Evolutionary conservation across 2,888 invertebrate genomes (phyloP).

Genomic region (Orchesellides sinensis): DNA sequence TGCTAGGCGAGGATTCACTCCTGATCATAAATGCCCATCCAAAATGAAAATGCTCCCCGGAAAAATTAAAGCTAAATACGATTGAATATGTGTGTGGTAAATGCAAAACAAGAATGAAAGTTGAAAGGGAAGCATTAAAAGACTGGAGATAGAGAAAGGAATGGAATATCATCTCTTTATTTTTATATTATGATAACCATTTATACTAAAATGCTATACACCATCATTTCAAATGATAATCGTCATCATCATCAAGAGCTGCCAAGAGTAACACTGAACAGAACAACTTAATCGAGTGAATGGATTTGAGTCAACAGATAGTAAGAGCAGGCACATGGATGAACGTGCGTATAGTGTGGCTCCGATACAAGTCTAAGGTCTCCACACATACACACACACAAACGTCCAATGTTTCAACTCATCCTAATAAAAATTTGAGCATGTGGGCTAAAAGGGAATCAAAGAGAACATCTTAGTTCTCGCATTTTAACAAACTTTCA

Average conservation of each 20-base stretch:
- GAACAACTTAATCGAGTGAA: constrained; percentile 63
- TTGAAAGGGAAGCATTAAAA: constrained; percentile 3
- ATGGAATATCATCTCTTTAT: too few species aligned
- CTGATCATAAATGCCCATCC: not conserved
- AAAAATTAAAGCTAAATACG: too few species aligned
- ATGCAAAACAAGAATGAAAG: not conserved
- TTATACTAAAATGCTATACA: constrained; percentile 19
- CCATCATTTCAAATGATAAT: constrained; percentile 14
- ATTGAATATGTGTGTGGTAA: constrained; percentile 4
- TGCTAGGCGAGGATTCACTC: not conserved
- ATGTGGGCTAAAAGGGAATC: too few species aligned
- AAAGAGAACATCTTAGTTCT: too few species aligned
- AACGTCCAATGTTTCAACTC: too few species aligned
- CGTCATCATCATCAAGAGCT: constrained; percentile 24
- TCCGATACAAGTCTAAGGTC: too few species aligned
- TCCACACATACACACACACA: not conserved
- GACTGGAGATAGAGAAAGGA: too few species aligned
- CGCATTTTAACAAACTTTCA: too few species aligned
- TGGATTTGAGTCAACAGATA: constrained; percentile 40
- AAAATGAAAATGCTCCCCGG: too few species aligned
- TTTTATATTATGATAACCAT: constrained; percentile 26
- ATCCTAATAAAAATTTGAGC: too few species aligned
- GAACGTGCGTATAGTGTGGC: not conserved
- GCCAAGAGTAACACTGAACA: constrained; percentile 60
- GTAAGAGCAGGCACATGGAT: constrained; percentile 6